A percentile compares a stretch with the other conserved stretches of the same genome.
phyloP scores from a whole-genome alignment of 2,888 invertebrate genomes.

The Aspidiotus destructor region DNA sequence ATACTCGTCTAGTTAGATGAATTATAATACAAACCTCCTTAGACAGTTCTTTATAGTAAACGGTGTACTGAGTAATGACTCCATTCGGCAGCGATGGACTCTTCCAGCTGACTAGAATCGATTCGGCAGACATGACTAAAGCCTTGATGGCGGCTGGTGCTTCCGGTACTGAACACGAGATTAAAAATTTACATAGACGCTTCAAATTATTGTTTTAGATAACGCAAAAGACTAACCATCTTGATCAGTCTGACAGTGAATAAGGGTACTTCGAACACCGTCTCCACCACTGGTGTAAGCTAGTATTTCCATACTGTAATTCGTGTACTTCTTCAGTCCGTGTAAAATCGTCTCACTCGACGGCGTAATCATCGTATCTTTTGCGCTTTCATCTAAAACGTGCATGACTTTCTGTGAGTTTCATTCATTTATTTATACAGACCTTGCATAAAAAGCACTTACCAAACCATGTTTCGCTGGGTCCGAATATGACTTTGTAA shows the following conservation, averaged over 20 bases:
- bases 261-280: constrained; percentile 75
- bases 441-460: constrained; percentile 43
- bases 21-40: constrained; percentile 36
- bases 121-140: constrained; percentile 79
- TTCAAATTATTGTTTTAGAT: background rate
- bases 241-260: constrained; percentile 90
- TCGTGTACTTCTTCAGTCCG: constrained; percentile 86
- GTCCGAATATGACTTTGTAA: constrained; percentile 87
- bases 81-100: constrained; percentile 89
- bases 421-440: background rate
- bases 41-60: constrained; percentile 51
- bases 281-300: constrained; percentile 93
- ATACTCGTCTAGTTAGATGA: background rate
- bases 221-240: constrained; percentile 56
- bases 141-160: constrained; percentile 88
- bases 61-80: constrained; percentile 82
- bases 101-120: constrained; percentile 88
- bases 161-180: constrained; percentile 62
- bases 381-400: constrained; percentile 69
- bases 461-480: constrained; percentile 87
- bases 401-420: constrained; percentile 7
- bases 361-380: constrained; percentile 84
- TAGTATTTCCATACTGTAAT: constrained; percentile 92
- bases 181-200: background rate
- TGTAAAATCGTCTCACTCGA: constrained; percentile 88